phyloP scores from a whole-genome alignment of 2,113 vertebrate genomes.

The Phylloscopus trochilus region DNA sequence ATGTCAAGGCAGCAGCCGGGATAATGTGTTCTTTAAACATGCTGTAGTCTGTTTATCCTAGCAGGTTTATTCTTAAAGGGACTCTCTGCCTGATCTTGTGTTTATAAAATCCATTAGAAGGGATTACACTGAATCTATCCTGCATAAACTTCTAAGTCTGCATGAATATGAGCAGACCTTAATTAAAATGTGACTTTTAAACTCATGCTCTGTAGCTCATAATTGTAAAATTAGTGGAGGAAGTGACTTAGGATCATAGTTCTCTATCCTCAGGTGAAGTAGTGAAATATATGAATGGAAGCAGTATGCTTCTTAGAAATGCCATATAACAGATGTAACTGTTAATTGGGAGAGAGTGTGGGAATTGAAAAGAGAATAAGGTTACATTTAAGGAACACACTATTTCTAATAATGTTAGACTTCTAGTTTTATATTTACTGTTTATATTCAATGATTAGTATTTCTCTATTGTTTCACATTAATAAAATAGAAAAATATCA shows the following conservation, averaged over 20 bases:
- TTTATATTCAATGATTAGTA: not conserved
- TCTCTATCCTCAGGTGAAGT: not conserved
- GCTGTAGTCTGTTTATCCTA: not conserved
- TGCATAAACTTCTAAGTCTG: not conserved
- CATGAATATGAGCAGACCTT: not conserved
- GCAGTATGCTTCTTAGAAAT: not conserved
- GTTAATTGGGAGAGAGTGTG: not conserved
- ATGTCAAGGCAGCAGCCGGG: not conserved
- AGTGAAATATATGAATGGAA: not conserved
- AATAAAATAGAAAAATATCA: not conserved
- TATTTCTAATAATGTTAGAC: not conserved
- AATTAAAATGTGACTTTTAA: not conserved
- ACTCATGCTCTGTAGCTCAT: not conserved
- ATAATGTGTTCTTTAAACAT: not conserved
- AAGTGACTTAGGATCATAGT: not conserved
- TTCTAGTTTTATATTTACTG: not conserved
- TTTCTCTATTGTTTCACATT: not conserved
- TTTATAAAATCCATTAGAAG: not conserved
- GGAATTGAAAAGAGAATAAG: not conserved
- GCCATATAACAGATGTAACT: not conserved
- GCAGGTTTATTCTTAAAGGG: not conserved
- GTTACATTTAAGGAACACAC: not conserved
- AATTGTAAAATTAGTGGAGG: not conserved
- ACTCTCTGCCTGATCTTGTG: not conserved
- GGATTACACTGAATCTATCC: not conserved